Base-by-base conservation (phyloP, 2,888 invertebrate species). In the Watsonalla binaria region DNA sequence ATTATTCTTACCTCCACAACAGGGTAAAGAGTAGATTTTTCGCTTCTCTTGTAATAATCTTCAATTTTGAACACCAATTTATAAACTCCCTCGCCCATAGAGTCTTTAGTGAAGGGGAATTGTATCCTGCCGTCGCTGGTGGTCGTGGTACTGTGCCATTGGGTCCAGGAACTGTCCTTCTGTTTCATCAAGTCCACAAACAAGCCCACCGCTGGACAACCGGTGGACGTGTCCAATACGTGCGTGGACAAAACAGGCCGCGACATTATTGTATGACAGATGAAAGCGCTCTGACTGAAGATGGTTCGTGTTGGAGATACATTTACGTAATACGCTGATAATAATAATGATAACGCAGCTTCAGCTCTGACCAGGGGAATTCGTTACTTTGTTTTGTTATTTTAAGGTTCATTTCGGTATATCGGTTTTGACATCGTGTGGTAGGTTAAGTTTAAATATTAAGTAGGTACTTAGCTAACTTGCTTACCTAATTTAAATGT, bases 51-150 rank as follows among this genome's bases (percentile, higher is more conserved):
- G 66, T 94, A 96, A 77, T 96, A 96, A 59, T 93, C 92, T 50
- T 93, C 93, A 0, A 95, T 93, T 73, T 95, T 94, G 68, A 95
- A 96, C 70, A 93, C 92, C 45, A 96, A 78, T 73, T 95, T 96
- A 73, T 96, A 96, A 33, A 93, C 92, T 5, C 95, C 96, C 6
- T 89, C 86, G 0, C 92, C 85, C 79, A 95, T 94, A 13, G 92
- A 92, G 0, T 91, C 87, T 53, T 82, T 81, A 2, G 92, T 89
- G 9, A 94, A 84, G 9, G 96, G 93, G 63, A 94, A 93, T 15
- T 88, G 87, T 57, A 93, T 93, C 50, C 94, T 88, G 0, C 96
- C 96, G 72, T 94, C 94, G 0, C 82, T 72, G 66, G 93, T 93
- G 0, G 96, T 95, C 51, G 79, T 70, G 0, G 92, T 90, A 65